Base-by-base conservation (phyloP, 2,797 vertebrate species). In the Lerista edwardsae region DNA sequence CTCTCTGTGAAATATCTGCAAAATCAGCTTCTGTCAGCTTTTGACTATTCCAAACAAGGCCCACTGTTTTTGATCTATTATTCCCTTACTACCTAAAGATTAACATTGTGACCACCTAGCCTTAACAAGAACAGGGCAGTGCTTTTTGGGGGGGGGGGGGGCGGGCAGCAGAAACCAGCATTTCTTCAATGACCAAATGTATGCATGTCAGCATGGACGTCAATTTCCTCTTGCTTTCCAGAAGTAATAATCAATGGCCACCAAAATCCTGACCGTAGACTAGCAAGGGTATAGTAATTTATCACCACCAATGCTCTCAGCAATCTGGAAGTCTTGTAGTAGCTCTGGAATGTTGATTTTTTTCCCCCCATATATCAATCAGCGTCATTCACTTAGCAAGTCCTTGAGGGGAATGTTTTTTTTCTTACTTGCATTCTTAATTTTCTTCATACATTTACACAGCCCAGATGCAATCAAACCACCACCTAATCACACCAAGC, bases 21-120 rank as follows among this genome's bases (percentile, higher is more conserved):
- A 93, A 94, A 91, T 80, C 93, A 92, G 78, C 83, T 86, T 87
- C 79, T 19, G 85, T 92, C 82, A 68, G 25, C 17, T 59, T 71
- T 76, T 44, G 34, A 39, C 61, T 71, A 77, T 77, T 89, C 87
- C 23, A 27, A 75, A 85, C 39, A 71, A 73, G 88, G 36, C 87
- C 69, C 88, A 82, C 2, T 82, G 81, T 83, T 91, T 84, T 75
- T 80, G 34, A 64, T 83, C 68, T 36, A 25, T 2, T 77, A 90
- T 90, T 75, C 77, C 47, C 77, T 89, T 80, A 83, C 88, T 78
- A 68, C 85, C 79, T 90, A 80, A 55, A 51, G 71, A 90, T 73
- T 1, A 1, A 88, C 80, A 88, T 71, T 80, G 89, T 84, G 78
- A 73, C 55, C 69, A 77, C 55, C 86, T 72, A 83, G 61, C n/a